These are phyloP conservation scores for Schlechtendalia chinensis DNA, from an alignment of 1,140 invertebrate genomes.

Conservation along the genomic window DNA sequence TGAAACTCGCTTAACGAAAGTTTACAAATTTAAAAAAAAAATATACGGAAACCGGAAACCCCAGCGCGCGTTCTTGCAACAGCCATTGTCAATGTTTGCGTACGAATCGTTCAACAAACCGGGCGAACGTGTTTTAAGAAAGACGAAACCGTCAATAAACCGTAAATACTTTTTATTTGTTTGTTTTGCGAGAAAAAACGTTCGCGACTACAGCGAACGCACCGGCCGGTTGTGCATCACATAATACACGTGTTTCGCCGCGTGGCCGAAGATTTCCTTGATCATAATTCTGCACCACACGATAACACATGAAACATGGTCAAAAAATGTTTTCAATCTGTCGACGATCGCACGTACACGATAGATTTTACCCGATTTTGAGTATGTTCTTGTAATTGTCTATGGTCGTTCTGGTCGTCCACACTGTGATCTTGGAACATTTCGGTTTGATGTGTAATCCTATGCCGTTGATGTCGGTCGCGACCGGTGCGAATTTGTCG, in stretches of 20 bases:
- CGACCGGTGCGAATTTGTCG: not conserved
- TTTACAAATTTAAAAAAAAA: no score
- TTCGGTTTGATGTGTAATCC: not conserved
- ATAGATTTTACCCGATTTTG: conserved; percentile 15
- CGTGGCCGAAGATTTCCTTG: not conserved
- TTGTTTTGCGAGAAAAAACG: no score
- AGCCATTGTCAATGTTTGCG: no score
- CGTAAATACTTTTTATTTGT: no score
- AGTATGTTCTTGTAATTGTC: conserved; percentile 26
- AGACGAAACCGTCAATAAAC: no score
- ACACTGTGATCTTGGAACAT: conserved; percentile 25
- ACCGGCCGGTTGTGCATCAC: not conserved
- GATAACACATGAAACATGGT: not conserved
- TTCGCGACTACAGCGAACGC: no score
- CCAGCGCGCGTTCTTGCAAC: no score
- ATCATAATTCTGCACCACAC: not conserved
- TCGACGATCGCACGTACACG: not conserved
- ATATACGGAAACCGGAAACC: no score
- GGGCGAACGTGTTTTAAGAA: no score
- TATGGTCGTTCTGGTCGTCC: conserved; percentile 13
- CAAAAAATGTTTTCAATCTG: not conserved
- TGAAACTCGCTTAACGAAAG: no score
- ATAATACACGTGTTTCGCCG: not conserved
- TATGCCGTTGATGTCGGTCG: conserved; percentile 15
- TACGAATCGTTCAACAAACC: no score